Conservation (phyloP, 2,797 vertebrate species). For the Leptodactylus fallax region DNA sequence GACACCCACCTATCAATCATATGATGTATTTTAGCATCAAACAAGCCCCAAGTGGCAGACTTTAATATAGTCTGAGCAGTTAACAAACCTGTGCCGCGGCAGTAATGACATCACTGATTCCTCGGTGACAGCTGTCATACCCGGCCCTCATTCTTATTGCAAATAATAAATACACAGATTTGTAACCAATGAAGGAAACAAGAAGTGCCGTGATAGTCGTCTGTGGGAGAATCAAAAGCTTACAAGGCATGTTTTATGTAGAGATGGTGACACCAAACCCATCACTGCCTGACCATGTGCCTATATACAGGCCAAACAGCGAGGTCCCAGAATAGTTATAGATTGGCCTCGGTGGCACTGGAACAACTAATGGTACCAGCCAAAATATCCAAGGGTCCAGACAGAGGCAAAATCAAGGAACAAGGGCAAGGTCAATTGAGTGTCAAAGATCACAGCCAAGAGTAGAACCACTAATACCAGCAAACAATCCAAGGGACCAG, state of each 20-base stretch:
- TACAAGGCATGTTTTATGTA: not conserved
- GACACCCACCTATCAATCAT: slow-evolving; percentile 32
- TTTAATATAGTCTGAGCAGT: not conserved
- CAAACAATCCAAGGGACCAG: too few relatives aligned
- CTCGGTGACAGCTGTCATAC: not conserved
- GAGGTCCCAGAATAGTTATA: too few relatives aligned
- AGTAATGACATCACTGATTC: slow-evolving; percentile 18
- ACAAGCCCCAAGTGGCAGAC: slow-evolving; percentile 29
- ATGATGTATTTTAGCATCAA: slow-evolving; percentile 32
- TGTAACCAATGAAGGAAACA: not conserved
- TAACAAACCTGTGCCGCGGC: not conserved
- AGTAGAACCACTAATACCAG: too few relatives aligned
- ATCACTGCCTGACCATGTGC: too few relatives aligned
- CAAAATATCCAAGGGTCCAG: too few relatives aligned
- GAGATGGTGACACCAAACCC: not conserved
- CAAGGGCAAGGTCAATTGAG: too few relatives aligned
- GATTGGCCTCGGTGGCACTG: too few relatives aligned
- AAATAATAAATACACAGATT: not conserved
- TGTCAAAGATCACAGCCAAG: too few relatives aligned
- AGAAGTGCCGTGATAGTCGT: not conserved
- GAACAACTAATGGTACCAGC: too few relatives aligned
- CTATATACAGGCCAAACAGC: too few relatives aligned
- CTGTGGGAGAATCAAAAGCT: not conserved
- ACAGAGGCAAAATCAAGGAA: too few relatives aligned
- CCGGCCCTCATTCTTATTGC: not conserved